Evolutionary conservation across 2,113 vertebrate species (phyloP).

Genomic region (Merops nubicus): DNA sequence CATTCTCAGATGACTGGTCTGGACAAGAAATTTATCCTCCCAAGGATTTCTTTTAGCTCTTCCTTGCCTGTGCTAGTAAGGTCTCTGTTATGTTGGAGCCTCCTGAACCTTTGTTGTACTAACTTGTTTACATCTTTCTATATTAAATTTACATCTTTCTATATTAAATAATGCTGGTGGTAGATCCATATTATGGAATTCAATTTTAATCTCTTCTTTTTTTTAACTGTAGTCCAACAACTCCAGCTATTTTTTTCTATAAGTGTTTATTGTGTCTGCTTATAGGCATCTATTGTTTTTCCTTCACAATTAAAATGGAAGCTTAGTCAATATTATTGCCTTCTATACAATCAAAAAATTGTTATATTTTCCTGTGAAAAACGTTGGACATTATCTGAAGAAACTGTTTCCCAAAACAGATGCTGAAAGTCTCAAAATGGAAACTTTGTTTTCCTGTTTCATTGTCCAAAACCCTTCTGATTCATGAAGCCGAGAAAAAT

Average conservation of each 20-base stretch:
- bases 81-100: rapidly evolving
- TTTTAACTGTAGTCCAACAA: neutral
- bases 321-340: neutral
- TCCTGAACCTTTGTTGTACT: neutral
- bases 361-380: neutral
- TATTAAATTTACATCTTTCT: neutral
- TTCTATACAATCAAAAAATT: neutral
- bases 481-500: neutral
- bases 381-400: neutral
- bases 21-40: neutral
- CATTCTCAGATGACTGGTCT: neutral
- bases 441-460: neutral
- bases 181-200: neutral
- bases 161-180: neutral
- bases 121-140: neutral
- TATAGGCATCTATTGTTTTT: neutral
- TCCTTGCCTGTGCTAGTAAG: neutral
- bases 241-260: neutral
- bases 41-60: neutral
- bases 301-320: neutral
- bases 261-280: neutral
- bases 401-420: neutral
- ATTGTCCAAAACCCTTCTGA: neutral
- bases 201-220: rapidly evolving
- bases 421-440: neutral